Percentiles rank a stretch among this genome's conserved stretches.
These are phyloP conservation scores for Prunella strophiata DNA, from an alignment of 2,797 vertebrate genomes.

Conservation along the genomic window DNA sequence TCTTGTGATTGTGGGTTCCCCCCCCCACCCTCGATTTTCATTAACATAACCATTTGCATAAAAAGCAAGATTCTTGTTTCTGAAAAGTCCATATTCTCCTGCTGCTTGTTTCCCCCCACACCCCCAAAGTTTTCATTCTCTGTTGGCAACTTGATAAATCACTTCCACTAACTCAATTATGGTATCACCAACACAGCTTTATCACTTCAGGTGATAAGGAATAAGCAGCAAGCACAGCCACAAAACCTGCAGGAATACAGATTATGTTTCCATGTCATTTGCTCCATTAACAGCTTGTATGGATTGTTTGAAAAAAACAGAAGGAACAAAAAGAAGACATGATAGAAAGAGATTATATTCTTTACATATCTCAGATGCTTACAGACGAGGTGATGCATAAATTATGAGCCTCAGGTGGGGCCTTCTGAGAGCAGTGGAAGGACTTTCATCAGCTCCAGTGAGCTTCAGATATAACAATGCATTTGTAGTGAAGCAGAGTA, in stretches of 20 bases:
- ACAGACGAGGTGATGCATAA: not conserved
- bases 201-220: constrained; percentile 53
- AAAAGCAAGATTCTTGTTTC: constrained; percentile 11
- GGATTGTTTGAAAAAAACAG: not conserved
- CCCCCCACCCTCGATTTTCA: not conserved
- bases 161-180: constrained; percentile 58
- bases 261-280: constrained; percentile 55
- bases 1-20: not conserved
- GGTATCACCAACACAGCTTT: constrained; percentile 50
- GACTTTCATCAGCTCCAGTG: not conserved
- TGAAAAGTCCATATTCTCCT: constrained; percentile 27
- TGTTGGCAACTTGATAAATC: constrained; percentile 57
- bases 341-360: constrained; percentile 20
- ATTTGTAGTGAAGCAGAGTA: not conserved
- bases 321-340: not conserved
- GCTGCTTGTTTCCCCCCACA: not conserved
- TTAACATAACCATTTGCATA: constrained; percentile 55
- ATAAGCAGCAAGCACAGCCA: constrained; percentile 43
- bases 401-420: not conserved
- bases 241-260: constrained; percentile 50
- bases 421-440: not conserved
- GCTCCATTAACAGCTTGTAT: constrained; percentile 42
- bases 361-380: not conserved
- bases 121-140: constrained; percentile 33
- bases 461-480: not conserved